Base-by-base conservation (phyloP, 2,888 invertebrate genomes). In the Microplitis manilae region DNA sequence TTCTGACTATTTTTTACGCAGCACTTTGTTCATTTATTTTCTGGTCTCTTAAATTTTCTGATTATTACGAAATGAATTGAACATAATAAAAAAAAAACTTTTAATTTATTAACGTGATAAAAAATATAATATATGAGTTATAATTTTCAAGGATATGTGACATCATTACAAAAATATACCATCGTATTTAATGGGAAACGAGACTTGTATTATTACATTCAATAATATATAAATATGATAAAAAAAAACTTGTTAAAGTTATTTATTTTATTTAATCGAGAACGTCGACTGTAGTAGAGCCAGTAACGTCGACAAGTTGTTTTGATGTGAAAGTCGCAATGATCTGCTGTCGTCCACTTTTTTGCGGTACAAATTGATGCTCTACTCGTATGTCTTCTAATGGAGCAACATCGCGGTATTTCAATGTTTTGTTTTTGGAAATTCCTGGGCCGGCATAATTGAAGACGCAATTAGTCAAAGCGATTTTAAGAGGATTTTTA, bases 251-350 rank as follows among this genome's bases (percentile, higher is more conserved):
- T 15, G 41, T 61, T 2, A 41, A 41, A 13, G n/a, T 50, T 67
- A 1, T 9, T 81, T 78, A 84, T 73, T 85, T 83, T 68, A 88
- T 86, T 15, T 84, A 84, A 13, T 88, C 88, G 17, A 84, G 90
- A 1, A 94, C 94, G 74, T 93, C 93, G 1, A 92, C 91, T 68
- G 91, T 91, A 20, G 92, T 92, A 0, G 94, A 93, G 60, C 95
- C 95, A 6, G 91, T 93, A 79, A 96, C 92, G 84, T 95, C 95
- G 75, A 93, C 91, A 8, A 96, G 90, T 86, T 95, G 93, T 40
- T 90, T 92, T 0, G 95, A 94, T 70, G 92, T 92, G 89, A 95
- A 95, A 9, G 94, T 94, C 0, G 93, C 94, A 9, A 95, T 92
- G 76, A 95, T 90, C 85, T 92, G 93, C 79, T 94, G 93, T 74